Conservation (phyloP, 2,113 vertebrate genomes). For the Dicentrarchus labrax region DNA sequence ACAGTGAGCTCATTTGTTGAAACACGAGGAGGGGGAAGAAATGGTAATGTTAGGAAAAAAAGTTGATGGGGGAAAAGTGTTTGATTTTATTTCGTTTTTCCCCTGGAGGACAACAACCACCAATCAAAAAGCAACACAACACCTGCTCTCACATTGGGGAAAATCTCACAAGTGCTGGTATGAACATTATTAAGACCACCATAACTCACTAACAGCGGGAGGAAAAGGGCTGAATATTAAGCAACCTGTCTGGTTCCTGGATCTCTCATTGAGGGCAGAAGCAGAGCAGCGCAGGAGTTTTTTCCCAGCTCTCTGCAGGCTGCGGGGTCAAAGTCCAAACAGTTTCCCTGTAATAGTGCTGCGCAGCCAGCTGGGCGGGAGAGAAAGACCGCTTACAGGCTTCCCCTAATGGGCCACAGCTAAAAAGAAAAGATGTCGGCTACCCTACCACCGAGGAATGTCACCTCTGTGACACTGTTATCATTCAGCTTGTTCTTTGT, state of each 20-base stretch:
- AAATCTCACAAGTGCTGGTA: conserved; percentile 43
- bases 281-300: conserved; percentile 46
- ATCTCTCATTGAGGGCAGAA: conserved; percentile 41
- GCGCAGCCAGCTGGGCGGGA: conserved; percentile 52
- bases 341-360: conserved; percentile 65
- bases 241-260: conserved; percentile 40
- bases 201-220: conserved; percentile 40
- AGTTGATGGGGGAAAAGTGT: conserved; percentile 19
- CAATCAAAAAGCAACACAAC: conserved; percentile 45
- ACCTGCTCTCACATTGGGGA: conserved; percentile 50
- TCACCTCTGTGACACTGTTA: conserved; percentile 61
- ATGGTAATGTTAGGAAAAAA: conserved; percentile 26
- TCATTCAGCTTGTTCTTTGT: conserved; percentile 24
- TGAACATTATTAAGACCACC: conserved; percentile 52
- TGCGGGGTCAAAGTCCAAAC: conserved; percentile 72
- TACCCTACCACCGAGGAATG: conserved; percentile 51
- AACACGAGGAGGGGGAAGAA: conserved; percentile 23
- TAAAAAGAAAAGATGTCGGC: conserved; percentile 50
- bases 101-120: conserved; percentile 12
- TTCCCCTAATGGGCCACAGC: conserved; percentile 53
- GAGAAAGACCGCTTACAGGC: conserved; percentile 38
- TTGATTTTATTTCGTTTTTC: background rate
- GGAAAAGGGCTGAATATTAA: conserved; percentile 43
- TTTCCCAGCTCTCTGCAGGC: conserved; percentile 51
- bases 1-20: conserved; percentile 69